Percentiles rank a stretch among this genome's conserved stretches.
phyloP scores from a whole-genome alignment of 2,113 vertebrate genomes.

The Tricholaema leucomelas region DNA sequence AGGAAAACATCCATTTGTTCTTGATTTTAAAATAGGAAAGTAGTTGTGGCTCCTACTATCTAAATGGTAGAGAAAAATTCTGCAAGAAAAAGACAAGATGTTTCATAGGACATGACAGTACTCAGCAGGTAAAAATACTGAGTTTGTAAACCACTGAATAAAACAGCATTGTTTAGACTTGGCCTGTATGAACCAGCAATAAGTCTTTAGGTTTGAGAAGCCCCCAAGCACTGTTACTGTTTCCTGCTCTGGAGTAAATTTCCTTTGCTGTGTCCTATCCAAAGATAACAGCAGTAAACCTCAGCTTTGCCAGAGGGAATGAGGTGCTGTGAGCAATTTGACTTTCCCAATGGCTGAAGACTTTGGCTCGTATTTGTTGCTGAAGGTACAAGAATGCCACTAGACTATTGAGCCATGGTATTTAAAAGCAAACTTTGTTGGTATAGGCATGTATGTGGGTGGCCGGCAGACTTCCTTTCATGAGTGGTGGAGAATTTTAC shows the following conservation, averaged over 20 bases:
- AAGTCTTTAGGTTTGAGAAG: neutral
- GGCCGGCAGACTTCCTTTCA: neutral
- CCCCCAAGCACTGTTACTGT: neutral
- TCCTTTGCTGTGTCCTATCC: neutral
- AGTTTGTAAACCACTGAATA: neutral
- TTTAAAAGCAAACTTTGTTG: neutral
- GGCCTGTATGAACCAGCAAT: accelerated
- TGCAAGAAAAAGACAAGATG: neutral
- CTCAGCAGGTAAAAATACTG: neutral
- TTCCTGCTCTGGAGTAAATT: neutral
- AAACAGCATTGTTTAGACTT: neutral
- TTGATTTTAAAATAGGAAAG: neutral
- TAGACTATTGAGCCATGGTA: neutral
- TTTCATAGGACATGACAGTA: neutral
- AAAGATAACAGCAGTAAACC: neutral
- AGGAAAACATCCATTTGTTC: neutral
- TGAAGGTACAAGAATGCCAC: neutral
- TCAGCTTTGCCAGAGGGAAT: neutral
- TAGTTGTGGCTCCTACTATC: neutral
- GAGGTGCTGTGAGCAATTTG: neutral
- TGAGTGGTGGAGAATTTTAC: neutral
- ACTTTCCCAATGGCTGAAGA: neutral
- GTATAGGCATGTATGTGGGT: neutral
- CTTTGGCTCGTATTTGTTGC: neutral
- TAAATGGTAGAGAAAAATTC: neutral